These are phyloP conservation scores for Anastrepha ludens DNA, from an alignment of 1,140 invertebrate species.

Conservation along the genomic window DNA sequence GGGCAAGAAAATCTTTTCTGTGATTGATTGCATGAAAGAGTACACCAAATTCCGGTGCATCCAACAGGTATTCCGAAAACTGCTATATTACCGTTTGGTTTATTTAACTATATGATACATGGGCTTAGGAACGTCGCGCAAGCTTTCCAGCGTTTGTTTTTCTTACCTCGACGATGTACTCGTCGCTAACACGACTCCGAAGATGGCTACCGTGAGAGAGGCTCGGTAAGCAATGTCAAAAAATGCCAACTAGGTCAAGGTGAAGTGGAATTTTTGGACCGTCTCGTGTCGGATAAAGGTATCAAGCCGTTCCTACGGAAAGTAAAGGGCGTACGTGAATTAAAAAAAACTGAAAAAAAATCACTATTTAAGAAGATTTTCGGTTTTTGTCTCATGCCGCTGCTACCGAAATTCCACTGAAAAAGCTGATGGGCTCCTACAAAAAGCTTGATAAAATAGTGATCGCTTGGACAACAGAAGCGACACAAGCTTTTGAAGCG, in stretches of 20 bases:
- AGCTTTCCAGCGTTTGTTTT: neutral
- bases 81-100: conserved; percentile 19
- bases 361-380: neutral
- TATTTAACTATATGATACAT: conserved; percentile 18
- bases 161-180: neutral
- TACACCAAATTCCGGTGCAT: conserved; percentile 39
- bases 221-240: conserved; percentile 60
- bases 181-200: neutral
- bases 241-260: conserved; percentile 63
- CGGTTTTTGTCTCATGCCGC: conserved; percentile 14
- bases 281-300: neutral
- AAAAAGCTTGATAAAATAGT: conserved; percentile 4
- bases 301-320: neutral
- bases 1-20: neutral
- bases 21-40: neutral
- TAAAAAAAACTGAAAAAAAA: neutral
- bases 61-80: conserved; percentile 20
- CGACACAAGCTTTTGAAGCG: neutral
- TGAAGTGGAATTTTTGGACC: conserved; percentile 61
- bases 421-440: neutral
- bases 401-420: neutral
- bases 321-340: neutral
- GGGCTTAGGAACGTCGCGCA: conserved; percentile 27
- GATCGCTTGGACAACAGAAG: neutral
- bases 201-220: conserved; percentile 54